Evolutionary conservation across 2,888 invertebrate genomes (phyloP).

Genomic region (Altica lythri): DNA sequence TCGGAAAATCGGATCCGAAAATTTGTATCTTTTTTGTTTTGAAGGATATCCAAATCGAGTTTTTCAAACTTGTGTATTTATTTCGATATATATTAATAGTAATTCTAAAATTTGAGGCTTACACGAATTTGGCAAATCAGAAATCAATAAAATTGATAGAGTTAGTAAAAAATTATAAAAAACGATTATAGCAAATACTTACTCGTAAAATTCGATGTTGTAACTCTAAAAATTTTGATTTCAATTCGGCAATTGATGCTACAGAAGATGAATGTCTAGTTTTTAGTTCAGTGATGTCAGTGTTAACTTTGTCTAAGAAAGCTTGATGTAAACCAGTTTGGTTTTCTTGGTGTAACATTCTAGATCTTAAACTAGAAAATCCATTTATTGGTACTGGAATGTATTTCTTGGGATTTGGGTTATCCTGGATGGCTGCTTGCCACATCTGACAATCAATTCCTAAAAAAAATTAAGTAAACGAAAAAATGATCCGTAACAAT

Average conservation of each 20-base stretch:
- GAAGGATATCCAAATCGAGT: too few relatives aligned
- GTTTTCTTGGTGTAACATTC: constrained; percentile 82
- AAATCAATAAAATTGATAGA: constrained; percentile 1
- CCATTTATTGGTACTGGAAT: constrained; percentile 95
- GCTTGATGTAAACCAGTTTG: constrained; percentile 82
- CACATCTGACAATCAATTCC: constrained; percentile 93
- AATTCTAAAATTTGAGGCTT: too few relatives aligned
- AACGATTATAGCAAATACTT: too few relatives aligned
- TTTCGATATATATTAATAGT: too few relatives aligned
- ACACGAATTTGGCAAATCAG: neutral
- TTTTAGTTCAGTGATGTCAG: constrained; percentile 77
- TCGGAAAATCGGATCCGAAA: too few relatives aligned
- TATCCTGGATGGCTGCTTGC: constrained; percentile 95
- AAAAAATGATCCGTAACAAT: too few relatives aligned
- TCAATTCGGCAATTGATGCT: constrained; percentile 80
- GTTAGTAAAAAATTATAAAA: too few relatives aligned
- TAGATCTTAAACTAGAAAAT: constrained; percentile 78
- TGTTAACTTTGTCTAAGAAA: constrained; percentile 78
- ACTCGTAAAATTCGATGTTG: constrained; percentile 85
- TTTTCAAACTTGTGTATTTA: too few relatives aligned
- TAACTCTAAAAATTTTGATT: constrained; percentile 78
- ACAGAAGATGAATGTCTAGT: constrained; percentile 80
- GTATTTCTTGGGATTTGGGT: constrained; percentile 87
- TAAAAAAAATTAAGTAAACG: too few relatives aligned
- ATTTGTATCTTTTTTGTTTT: too few relatives aligned